Evolutionary conservation across 1,140 invertebrate species (phyloP), one percentile per base, ranked within the genome.

Genomic region (Dreissena polymorpha): DNA sequence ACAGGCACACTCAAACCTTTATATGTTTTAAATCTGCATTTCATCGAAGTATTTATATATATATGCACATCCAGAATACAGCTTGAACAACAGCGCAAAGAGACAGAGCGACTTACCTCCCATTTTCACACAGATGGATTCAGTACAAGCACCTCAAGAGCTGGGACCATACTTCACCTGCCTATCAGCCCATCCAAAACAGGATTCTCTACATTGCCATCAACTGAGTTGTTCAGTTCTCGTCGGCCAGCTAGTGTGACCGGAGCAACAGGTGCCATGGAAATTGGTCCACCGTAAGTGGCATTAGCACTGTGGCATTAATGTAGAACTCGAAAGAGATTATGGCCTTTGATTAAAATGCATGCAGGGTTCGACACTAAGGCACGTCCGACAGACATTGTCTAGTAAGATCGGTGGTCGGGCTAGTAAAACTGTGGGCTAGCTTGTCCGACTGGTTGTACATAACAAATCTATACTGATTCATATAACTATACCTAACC

Each of bases 71-170:
- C 39, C 39, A 91, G 90, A 57, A 72, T 74, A 39, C 90, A 91
- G 81, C 83, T 91, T 7, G 90, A 91, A 39, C 78, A 85, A 27
- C 90, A 91, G 67, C 76, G 88, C 27, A 88, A 85, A 65, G 90
- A 91, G 78, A 89, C 90, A 53, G 90, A 90, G 29, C 78, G 86
- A 21, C 74, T 91, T 13, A 89, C 89, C 53, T 87, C 85, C 13
- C 86, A 90, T 12, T 75, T 91, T 49, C 51, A 87, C 5, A 79
- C 69, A 18, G 90, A 91, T 39, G 76, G 74, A 10, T 84, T 86
- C 8, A 83, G 65, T 12, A 73, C 64, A 29, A 78, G 81, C n/a
- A n/a, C 64, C 25, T 63, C 76, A 18, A 65, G 65, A 18, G 57
- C 65, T 21, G 69, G 68, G 50, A 69, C 68, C 18, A 63, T 73